Base-by-base conservation (phyloP, 2,113 vertebrate species). In the Dolichotis patagonum region DNA sequence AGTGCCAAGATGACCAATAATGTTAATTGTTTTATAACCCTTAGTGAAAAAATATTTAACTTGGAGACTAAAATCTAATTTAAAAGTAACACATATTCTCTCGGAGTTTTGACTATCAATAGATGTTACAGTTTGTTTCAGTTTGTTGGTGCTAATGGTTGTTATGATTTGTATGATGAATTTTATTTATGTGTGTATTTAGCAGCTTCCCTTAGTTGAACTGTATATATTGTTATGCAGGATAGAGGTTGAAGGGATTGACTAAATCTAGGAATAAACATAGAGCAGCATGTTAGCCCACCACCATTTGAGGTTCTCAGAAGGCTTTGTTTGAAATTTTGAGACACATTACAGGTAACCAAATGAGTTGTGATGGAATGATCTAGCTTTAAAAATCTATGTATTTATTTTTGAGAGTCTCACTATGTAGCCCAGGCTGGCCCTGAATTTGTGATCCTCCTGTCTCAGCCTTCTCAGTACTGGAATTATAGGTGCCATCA, bases 61-160 rank as follows among this genome's bases (percentile, higher is more conserved):
- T 94, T 94, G 49, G 85, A 91, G 38, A 54, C 71, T 73, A 77
- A 93, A 95, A 78, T 87, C 30, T 91, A 54, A 90, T 88, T 92
- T 43, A 73, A 93, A 96, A 94, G 67, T 83, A 19, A 35, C 5
- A 78, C 24, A 35, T 24, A 35, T 56, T 38, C 28, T 89, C 19
- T 28, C 7, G 75, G 54, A 92, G 67, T 89, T 56, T 60, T 90
- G 22, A 89, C 38, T 73, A 30, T 91, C 73, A 58, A 2, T 93
- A 67, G 88, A 85, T 96, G 73, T 90, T 96, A 96, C 90, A 94
- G 63, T 96, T 88, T 86, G 26, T 86, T 32, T 85, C n/a, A 81
- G 49, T 93, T 81, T 84, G 43, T 93, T 96, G 65, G 41, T 85
- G n/a, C 41, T 75, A 65, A 30, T 71, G 41, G 86, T 85, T 88